Evolutionary conservation across 2,797 vertebrate genomes (phyloP).

Genomic region (Acrocephalus scirpaceus): DNA sequence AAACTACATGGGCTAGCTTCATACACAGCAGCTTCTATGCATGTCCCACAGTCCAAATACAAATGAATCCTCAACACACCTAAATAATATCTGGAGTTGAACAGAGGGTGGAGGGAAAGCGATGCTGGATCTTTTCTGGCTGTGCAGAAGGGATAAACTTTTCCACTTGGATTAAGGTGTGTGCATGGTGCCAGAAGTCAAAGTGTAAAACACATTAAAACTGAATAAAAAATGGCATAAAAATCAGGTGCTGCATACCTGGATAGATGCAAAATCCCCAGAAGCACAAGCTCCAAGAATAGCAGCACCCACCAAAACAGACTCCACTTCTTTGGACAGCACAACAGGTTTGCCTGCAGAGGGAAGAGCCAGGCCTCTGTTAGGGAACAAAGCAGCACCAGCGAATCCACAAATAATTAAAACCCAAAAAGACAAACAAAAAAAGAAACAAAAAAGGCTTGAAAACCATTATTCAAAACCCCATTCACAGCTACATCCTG

Average conservation of each 20-base stretch:
- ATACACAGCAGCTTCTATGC: neutral
- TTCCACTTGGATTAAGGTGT: neutral
- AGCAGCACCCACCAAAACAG: constrained; percentile 91
- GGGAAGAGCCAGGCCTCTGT: constrained; percentile 51
- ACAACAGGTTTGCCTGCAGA: constrained; percentile 87
- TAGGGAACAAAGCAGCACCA: neutral
- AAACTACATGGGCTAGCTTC: neutral
- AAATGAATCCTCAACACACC: neutral
- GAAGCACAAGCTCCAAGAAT: constrained; percentile 93
- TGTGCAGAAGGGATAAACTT: neutral
- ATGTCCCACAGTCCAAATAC: neutral
- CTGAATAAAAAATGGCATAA: neutral
- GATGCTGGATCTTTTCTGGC: neutral
- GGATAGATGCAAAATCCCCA: constrained; percentile 85
- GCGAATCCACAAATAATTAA: neutral
- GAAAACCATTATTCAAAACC: neutral
- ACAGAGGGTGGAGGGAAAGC: neutral
- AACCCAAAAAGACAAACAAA: neutral
- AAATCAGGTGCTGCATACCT: constrained; percentile 79
- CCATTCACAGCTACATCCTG: neutral
- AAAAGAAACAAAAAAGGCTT: neutral
- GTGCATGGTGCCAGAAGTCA: neutral
- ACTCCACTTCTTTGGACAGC: constrained; percentile 89
- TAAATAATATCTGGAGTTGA: neutral
- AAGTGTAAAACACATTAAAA: neutral